These are phyloP conservation scores for Nomia melanderi DNA, from an alignment of 1,140 invertebrate genomes.

Conservation along the genomic window DNA sequence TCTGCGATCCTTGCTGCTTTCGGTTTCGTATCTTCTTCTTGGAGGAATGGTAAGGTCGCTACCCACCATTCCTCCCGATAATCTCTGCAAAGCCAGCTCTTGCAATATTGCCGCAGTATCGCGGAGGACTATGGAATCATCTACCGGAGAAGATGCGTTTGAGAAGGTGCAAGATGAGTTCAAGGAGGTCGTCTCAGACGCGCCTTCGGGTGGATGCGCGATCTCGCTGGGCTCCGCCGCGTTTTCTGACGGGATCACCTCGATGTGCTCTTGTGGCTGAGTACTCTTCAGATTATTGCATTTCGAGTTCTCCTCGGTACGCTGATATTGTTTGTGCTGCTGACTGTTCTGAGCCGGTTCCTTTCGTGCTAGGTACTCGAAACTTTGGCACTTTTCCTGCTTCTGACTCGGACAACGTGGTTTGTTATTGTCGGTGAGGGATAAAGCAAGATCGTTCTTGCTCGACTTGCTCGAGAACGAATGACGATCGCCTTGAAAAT, in stretches of 20 bases:
- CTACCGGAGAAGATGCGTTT: slow-evolving; percentile 70
- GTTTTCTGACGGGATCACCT: slow-evolving; percentile 74
- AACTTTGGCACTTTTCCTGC: slow-evolving; percentile 65
- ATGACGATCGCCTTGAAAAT: slow-evolving; percentile 19
- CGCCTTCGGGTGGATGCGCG: slow-evolving; percentile 74
- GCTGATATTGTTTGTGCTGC: slow-evolving; percentile 57
- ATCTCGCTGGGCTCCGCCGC: slow-evolving; percentile 76
- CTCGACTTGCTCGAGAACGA: slow-evolving; percentile 39
- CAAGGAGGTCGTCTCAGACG: slow-evolving; percentile 69
- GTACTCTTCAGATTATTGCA: slow-evolving; percentile 58
- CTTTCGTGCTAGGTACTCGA: slow-evolving; percentile 66
- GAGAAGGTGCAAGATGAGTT: slow-evolving; percentile 71
- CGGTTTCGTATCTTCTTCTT: slow-evolving; percentile 68
- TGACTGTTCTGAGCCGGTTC: slow-evolving; percentile 62
- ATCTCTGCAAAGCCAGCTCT: slow-evolving; percentile 74
- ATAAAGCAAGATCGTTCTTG: slow-evolving; percentile 22
- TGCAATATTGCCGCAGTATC: slow-evolving; percentile 77
- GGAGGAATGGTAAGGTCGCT: slow-evolving; percentile 51
- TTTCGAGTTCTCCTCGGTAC: slow-evolving; percentile 53
- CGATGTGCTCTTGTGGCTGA: slow-evolving; percentile 63
- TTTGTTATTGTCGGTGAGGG: slow-evolving; percentile 28
- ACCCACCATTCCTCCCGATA: slow-evolving; percentile 70
- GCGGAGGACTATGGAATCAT: slow-evolving; percentile 72
- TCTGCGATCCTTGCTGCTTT: slow-evolving; percentile 70
- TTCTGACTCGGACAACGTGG: slow-evolving; percentile 30